These are phyloP conservation scores for Antechinus flavipes DNA, from an alignment of 2,113 vertebrate genomes.

Conservation along the genomic window DNA sequence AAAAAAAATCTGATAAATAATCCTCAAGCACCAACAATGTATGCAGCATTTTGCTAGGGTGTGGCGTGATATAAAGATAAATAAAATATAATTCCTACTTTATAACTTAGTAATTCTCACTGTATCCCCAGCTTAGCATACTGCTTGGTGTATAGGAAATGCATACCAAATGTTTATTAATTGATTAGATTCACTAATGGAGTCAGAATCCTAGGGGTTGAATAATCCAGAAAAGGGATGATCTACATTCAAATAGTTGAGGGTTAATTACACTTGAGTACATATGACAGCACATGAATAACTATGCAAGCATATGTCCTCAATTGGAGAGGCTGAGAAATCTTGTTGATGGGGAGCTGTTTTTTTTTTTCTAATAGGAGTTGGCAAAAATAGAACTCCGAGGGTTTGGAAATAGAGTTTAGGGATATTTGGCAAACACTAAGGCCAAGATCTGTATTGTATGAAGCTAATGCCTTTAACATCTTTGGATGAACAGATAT, in stretches of 20 bases:
- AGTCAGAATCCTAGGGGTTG: not conserved
- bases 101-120: not conserved
- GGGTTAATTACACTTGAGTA: not conserved
- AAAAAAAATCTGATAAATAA: not conserved
- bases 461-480: not conserved
- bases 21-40: not conserved
- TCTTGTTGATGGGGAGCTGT: no score
- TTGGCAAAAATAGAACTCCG: no score
- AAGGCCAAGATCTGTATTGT: not conserved
- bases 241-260: not conserved
- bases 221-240: not conserved
- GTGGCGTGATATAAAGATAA: not conserved
- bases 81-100: not conserved
- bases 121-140: not conserved
- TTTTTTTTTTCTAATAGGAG: no score
- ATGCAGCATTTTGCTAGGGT: not conserved
- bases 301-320: not conserved
- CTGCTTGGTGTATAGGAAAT: not conserved
- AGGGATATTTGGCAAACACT: not conserved
- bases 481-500: not conserved
- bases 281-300: not conserved
- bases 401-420: not conserved
- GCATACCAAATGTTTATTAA: not conserved
- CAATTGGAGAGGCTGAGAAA: no score
- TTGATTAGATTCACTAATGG: not conserved